Evolutionary conservation across 92 coral and sea anemone species (phyloP), one percentile per base, ranked within the genome.

Genomic region (Heteractis magnifica): DNA sequence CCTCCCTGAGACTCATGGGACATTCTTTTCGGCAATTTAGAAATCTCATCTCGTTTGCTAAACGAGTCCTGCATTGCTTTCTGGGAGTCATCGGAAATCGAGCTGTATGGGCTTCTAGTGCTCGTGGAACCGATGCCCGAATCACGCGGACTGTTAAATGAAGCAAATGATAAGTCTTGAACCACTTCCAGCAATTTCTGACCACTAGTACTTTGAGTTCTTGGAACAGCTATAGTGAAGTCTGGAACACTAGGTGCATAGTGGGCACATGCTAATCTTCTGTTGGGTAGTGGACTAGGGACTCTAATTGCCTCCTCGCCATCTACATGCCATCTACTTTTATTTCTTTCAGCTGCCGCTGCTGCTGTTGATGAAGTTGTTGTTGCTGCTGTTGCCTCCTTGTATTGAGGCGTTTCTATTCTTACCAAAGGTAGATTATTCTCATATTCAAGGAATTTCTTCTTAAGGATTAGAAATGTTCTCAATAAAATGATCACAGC

Each of bases 71-170:
- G 70, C 77, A 70, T 48, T 18, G 77, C 4, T 51, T 51, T 75
- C 20, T 74, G 73, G 1, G 77, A 13, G 14, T 74, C 55, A 20
- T 50, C 18, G 13, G 79, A 76, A 20, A 76, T 20, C 5, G 79
- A 76, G 77, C 84, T 70, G 1, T 68, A 9, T 4, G 73, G 84
- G 62, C 56, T 50, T 49, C 65, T 81, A 10, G 16, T 71, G 50
- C 65, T 48, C 19, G 65, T 15, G 10, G 84, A 51, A 49, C 84
- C 65, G 50, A 53, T 81, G 65, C 84, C 84, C 62, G 84, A 81
- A 50, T 81, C 84, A 64, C 84, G 84, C 70, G 62, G n/a, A 10
- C n/a, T 75, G 52, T 12, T 70, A 51, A 68, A 68, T 10, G 84
- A 81, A n/a, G 65, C 49, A 10, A 81, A 81, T 12, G 83, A 51